phyloP scores from a whole-genome alignment of 2,888 invertebrate genomes.

The Opisthograptis luteolata region DNA sequence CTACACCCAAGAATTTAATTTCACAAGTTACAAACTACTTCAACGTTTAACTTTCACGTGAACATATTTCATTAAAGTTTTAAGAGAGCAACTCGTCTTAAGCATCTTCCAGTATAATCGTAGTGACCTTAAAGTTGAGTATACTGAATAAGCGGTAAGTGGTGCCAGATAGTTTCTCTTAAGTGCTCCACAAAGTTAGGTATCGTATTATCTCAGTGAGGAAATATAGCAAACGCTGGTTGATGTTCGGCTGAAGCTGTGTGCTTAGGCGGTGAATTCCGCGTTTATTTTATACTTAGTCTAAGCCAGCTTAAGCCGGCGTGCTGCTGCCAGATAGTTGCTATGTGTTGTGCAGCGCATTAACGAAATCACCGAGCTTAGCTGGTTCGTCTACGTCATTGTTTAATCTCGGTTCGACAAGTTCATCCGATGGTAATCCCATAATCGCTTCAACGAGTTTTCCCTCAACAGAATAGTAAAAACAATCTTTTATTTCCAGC shows the following conservation, averaged over 20 bases:
- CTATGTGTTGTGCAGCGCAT: conserved; percentile 27
- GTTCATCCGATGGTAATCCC: conserved; percentile 12
- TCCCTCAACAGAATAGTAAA: neutral
- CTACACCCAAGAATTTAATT: conserved; percentile 43
- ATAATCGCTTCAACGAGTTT: conserved; percentile 14
- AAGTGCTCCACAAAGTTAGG: conserved; percentile 46
- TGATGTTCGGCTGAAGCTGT: conserved; percentile 32
- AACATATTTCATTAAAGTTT: conserved; percentile 61
- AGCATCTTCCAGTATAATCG: conserved; percentile 53
- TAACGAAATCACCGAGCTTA: conserved; percentile 28
- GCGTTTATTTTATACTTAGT: conserved; percentile 40
- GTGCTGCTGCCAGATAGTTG: conserved; percentile 35
- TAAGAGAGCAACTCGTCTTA: conserved; percentile 43
- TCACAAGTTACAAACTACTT: conserved; percentile 39
- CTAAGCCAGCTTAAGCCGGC: conserved; percentile 30
- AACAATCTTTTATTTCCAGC: no score
- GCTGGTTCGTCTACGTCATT: conserved; percentile 20
- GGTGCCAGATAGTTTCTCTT: conserved; percentile 46
- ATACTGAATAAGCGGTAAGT: conserved; percentile 40
- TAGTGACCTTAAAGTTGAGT: conserved; percentile 49
- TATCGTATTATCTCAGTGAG: conserved; percentile 45
- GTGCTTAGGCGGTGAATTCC: conserved; percentile 38
- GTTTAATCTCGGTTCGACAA: conserved; percentile 25
- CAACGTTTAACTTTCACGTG: conserved; percentile 46
- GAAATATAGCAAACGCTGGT: conserved; percentile 45